phyloP scores from a whole-genome alignment of 2,113 vertebrate species.

The Gobius niger region DNA sequence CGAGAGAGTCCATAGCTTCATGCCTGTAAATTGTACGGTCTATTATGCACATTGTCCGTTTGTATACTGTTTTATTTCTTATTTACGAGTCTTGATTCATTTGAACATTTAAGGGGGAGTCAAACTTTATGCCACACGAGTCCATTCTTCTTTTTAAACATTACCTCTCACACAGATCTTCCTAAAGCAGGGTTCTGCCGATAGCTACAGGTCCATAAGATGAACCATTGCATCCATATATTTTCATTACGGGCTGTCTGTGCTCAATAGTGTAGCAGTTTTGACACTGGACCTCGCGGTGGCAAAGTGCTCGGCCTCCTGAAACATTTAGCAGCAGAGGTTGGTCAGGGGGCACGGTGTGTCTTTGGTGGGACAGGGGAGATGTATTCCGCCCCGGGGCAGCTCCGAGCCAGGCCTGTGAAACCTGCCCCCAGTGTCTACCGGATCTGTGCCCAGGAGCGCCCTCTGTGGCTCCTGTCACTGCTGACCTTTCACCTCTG shows the following conservation, averaged over 20 bases:
- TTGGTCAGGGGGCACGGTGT: slow-evolving; percentile 11
- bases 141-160: too few species aligned
- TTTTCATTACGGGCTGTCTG: not conserved
- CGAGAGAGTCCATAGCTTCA: not conserved
- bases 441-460: slow-evolving; percentile 66
- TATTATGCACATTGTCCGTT: too few species aligned
- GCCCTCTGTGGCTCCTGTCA: slow-evolving; percentile 65
- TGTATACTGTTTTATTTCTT: too few species aligned
- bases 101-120: too few species aligned
- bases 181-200: too few species aligned
- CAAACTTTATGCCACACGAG: too few species aligned
- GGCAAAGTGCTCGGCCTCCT: slow-evolving; percentile 25
- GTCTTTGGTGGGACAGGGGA: slow-evolving; percentile 42
- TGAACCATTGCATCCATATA: too few species aligned
- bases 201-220: too few species aligned
- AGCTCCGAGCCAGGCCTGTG: slow-evolving; percentile 75
- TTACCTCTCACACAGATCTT: too few species aligned
- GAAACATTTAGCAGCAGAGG: slow-evolving; percentile 40
- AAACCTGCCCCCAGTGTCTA: slow-evolving; percentile 68
- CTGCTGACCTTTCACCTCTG: slow-evolving; percentile 73
- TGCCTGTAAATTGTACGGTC: too few species aligned
- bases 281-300: not conserved
- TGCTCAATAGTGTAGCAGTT: not conserved
- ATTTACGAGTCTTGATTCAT: too few species aligned
- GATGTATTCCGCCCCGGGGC: slow-evolving; percentile 79